Conservation (phyloP, 2,888 invertebrate species). For the Cerceris rybyensis region DNA sequence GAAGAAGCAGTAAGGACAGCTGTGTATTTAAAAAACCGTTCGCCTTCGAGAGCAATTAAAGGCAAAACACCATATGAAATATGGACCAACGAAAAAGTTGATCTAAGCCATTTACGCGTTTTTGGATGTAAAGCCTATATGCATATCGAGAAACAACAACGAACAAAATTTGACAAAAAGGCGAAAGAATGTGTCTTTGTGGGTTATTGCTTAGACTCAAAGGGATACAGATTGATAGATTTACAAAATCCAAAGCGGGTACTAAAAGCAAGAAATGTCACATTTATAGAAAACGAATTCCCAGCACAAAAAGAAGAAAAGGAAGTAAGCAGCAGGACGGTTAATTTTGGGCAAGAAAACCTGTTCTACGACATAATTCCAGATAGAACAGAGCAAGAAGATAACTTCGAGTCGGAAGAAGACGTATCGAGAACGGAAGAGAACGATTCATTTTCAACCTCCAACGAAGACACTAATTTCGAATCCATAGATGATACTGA, state of each 20-base stretch:
- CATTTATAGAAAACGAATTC: background rate
- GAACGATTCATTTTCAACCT: too few species aligned
- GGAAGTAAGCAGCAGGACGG: background rate
- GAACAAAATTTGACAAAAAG: conserved; percentile 37
- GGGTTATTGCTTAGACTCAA: background rate
- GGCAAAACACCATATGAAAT: conserved; percentile 49
- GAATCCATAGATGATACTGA: too few species aligned
- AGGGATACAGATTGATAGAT: background rate
- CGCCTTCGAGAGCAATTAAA: conserved; percentile 38
- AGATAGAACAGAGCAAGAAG: background rate
- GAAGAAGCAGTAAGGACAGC: conserved; percentile 7
- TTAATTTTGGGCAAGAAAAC: background rate
- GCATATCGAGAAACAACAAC: conserved; percentile 22
- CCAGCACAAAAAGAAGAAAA: background rate
- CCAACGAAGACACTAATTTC: too few species aligned
- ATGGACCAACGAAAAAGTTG: conserved; percentile 40
- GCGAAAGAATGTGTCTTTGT: background rate
- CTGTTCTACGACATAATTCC: background rate
- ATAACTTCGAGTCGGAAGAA: background rate
- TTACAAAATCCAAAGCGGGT: background rate
- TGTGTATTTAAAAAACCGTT: conserved; percentile 27
- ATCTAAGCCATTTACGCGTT: conserved; percentile 44
- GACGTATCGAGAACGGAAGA: background rate
- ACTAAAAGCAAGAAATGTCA: background rate
- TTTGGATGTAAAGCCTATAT: conserved; percentile 16